Evolutionary conservation across 2,888 invertebrate genomes (phyloP), one percentile per base, ranked within the genome.

Genomic region (Adela reaumurella): DNA sequence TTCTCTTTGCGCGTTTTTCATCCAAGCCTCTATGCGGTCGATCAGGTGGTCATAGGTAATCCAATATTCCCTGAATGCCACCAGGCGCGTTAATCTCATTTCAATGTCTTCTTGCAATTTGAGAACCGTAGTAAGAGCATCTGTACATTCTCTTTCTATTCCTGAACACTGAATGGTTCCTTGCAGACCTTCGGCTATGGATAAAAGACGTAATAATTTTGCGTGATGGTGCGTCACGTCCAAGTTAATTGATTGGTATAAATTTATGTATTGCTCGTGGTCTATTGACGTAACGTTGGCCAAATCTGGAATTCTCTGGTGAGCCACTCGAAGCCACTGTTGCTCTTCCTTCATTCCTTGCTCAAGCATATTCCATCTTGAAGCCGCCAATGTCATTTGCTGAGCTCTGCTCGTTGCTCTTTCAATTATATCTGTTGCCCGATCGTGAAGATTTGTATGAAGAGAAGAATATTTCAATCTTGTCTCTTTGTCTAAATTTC

Each of bases 161-260:
- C 87, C 88, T 18, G 87, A 83, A 56, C 92, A 90, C 49, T 85
- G 82, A 16, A 93, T 85, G 11, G 92, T 69, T 46, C 86, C 86
- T 69, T 89, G 87, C 17, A 93, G 68, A 55, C 87, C 85, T 57
- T 87, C 86, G 1, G 91, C 88, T 43, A 89, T 84, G 6, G 84
- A 84, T 19, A 89, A 72, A 0, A 93, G 74, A 56, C 92, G 88
- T 24, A 86, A 70, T 61, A 92, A 81, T 62, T 90, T 88, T 0
- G 90, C 87, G 53, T 91, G 87, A 63, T 93, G 93, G 55, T 89
- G 86, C 1, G 88, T 86, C 43, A 92, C 85, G 60, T 94, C 93
- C 17, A 87, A 77, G 53, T 88, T 88, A 20, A 93, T 71, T 0
- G 91, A 87, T 71, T 92, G 90, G 63, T 92, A 91, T 0, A 92